A percentile compares a stretch with the other conserved stretches of the same genome.
These are phyloP conservation scores for Podabrus alpinus DNA, from an alignment of 2,888 invertebrate species.

Conservation along the genomic window DNA sequence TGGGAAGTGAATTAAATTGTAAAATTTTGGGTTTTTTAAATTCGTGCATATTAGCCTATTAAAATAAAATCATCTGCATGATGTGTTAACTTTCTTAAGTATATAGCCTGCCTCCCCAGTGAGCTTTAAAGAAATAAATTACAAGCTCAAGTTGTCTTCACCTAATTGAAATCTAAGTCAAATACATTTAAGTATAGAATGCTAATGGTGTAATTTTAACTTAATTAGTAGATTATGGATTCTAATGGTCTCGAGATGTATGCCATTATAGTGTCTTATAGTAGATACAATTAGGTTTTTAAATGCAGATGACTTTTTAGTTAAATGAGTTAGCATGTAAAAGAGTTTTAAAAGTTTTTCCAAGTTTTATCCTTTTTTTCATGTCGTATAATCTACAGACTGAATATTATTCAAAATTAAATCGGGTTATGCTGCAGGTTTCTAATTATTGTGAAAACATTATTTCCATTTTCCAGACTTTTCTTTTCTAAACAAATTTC, in stretches of 20 bases:
- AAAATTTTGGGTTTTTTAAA: not conserved
- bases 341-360: too few species aligned
- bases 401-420: too few species aligned
- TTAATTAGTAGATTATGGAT: not conserved
- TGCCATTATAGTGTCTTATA: not conserved
- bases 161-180: conserved; percentile 2
- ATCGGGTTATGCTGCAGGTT: too few species aligned
- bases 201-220: conserved; percentile 3
- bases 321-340: not conserved
- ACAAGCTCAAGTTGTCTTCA: conserved; percentile 1
- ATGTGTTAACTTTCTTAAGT: not conserved
- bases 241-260: not conserved
- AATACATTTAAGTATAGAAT: not conserved
- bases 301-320: not conserved
- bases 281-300: not conserved
- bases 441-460: too few species aligned
- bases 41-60: not conserved
- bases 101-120: not conserved
- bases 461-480: too few species aligned
- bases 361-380: too few species aligned
- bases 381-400: too few species aligned
- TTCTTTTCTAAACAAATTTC: too few species aligned
- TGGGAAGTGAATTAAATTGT: not conserved
- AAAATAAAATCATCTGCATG: not conserved
- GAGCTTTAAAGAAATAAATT: not conserved